Conservation (phyloP, 1,140 invertebrate genomes). For the Rhyzopertha dominica region DNA sequence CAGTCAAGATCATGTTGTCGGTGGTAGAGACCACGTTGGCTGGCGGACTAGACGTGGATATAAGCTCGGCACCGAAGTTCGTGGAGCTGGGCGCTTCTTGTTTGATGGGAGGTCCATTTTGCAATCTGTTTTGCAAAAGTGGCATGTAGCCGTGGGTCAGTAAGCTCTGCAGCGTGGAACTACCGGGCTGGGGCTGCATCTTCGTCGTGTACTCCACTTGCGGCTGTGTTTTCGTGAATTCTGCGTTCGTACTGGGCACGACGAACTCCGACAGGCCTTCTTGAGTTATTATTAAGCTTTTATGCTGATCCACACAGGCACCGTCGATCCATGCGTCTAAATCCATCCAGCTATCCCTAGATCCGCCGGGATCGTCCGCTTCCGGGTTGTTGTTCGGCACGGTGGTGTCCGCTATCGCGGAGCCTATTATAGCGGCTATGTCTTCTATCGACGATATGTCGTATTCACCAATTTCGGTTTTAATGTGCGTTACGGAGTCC, state of each 20-base stretch:
- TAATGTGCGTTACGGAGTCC: conserved; percentile 46
- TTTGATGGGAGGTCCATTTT: conserved; percentile 68
- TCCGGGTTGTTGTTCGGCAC: conserved; percentile 56
- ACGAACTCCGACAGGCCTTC: conserved; percentile 63
- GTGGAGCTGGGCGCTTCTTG: conserved; percentile 68
- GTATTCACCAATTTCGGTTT: conserved; percentile 53
- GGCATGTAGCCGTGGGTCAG: conserved; percentile 77
- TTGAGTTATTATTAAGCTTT: conserved; percentile 55
- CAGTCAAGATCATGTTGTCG: conserved; percentile 58
- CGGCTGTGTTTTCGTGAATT: conserved; percentile 24
- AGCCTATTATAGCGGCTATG: conserved; percentile 81
- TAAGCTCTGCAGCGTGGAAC: conserved; percentile 66
- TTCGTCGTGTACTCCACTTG: conserved; percentile 39
- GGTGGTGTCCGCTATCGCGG: conserved; percentile 83
- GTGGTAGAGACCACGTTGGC: conserved; percentile 59
- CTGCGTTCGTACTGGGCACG: conserved; percentile 51
- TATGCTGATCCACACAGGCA: conserved; percentile 57
- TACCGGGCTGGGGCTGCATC: conserved; percentile 51
- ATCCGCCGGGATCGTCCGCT: conserved; percentile 60
- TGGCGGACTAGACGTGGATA: conserved; percentile 57
- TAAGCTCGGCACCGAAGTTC: conserved; percentile 68
- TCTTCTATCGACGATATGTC: conserved; percentile 75
- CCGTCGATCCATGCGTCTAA: conserved; percentile 78
- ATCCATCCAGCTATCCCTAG: conserved; percentile 73
- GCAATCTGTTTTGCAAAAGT: conserved; percentile 63